phyloP scores from a whole-genome alignment of 2,113 vertebrate genomes.

The Erpornis zantholeuca region DNA sequence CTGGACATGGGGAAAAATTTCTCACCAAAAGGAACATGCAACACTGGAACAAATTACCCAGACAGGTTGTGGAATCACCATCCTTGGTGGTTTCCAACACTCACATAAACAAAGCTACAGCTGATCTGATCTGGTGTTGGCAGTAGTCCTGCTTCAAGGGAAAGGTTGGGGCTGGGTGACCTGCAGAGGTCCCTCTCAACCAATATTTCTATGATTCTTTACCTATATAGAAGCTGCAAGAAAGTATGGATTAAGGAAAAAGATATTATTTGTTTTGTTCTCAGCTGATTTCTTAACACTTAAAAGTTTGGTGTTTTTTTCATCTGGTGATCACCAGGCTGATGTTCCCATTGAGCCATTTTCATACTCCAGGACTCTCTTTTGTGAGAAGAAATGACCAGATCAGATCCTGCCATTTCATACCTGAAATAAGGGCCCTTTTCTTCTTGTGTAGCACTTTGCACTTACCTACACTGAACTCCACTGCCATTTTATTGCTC shows the following conservation, averaged over 20 bases:
- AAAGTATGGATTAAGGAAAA: background rate
- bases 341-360: background rate
- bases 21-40: background rate
- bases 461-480: background rate
- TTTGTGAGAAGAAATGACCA: background rate
- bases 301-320: background rate
- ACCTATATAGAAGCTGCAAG: background rate
- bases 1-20: background rate
- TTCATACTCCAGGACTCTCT: background rate
- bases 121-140: background rate
- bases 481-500: background rate
- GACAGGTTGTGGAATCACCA: background rate
- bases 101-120: background rate
- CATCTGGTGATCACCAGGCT: background rate
- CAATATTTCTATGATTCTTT: background rate
- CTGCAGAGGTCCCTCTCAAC: constrained; percentile 65
- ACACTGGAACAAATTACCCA: background rate
- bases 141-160: background rate
- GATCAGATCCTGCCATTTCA: background rate
- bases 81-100: background rate
- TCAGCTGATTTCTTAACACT: background rate
- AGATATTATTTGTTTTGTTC: background rate
- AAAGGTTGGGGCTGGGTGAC: background rate
- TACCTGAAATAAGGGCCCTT: background rate
- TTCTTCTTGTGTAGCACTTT: background rate